Percentiles rank a stretch among this genome's conserved stretches.
These are phyloP conservation scores for Arrhopalites spinosus DNA, from an alignment of 2,888 invertebrate species.

Conservation along the genomic window DNA sequence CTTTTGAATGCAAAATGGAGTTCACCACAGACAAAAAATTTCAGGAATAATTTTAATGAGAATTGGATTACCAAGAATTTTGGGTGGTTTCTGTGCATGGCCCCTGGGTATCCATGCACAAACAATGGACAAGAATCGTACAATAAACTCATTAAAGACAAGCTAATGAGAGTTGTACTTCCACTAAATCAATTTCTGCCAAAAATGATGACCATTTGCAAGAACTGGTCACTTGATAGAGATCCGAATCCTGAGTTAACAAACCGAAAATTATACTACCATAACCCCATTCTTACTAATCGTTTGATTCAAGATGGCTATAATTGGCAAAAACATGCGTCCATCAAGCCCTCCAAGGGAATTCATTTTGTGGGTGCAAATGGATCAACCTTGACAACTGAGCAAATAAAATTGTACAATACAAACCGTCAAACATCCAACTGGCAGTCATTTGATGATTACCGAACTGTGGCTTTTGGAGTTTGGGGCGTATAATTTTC, in stretches of 20 bases:
- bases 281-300: background rate
- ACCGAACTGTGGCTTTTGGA: background rate
- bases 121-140: constrained; percentile 17
- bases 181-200: background rate
- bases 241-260: background rate
- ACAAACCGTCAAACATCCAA: background rate
- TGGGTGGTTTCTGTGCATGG: background rate
- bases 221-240: background rate
- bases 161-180: background rate
- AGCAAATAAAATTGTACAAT: background rate
- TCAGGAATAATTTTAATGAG: background rate
- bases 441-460: background rate
- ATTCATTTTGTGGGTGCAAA: background rate
- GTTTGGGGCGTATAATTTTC: background rate
- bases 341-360: background rate
- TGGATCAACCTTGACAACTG: too few species aligned
- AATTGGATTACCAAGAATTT: background rate
- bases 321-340: background rate
- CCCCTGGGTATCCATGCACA: background rate
- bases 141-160: background rate
- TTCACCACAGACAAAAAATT: background rate
- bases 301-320: background rate
- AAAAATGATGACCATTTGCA: background rate
- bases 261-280: background rate
- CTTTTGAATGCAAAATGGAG: constrained; percentile 19